Conservation (phyloP, 2,797 vertebrate genomes). For the Coregonus ussuriensis region DNA sequence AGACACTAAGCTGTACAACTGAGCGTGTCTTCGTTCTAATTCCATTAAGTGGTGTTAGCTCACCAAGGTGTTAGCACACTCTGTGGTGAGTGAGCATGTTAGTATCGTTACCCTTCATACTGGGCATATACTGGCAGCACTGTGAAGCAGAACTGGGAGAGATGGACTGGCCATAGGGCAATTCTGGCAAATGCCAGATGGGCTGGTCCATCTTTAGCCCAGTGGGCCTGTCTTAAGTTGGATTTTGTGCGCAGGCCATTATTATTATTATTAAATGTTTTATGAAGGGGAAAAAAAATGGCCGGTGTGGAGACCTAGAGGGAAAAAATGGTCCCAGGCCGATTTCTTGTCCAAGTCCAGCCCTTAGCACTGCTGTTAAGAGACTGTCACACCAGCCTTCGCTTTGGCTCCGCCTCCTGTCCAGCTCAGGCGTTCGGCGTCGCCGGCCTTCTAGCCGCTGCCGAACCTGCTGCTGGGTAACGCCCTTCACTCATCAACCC, state of each 20-base stretch:
- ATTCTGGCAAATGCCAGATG: neutral
- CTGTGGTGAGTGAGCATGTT: neutral
- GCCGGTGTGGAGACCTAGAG: neutral
- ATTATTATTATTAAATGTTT: neutral
- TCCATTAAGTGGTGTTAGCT: neutral
- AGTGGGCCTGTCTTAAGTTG: neutral
- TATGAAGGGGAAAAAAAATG: neutral
- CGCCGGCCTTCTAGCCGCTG: too few relatives aligned
- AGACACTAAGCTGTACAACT: neutral
- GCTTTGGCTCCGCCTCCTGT: too few relatives aligned
- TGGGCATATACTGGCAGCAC: neutral
- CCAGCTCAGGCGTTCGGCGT: too few relatives aligned
- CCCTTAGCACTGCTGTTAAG: neutral
- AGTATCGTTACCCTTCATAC: neutral
- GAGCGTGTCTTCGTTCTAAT: neutral
- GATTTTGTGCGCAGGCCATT: neutral
- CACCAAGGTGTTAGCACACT: neutral
- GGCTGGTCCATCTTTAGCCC: neutral
- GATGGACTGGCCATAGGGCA: neutral
- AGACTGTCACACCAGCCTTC: neutral
- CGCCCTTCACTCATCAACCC: too few relatives aligned
- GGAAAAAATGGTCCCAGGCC: neutral
- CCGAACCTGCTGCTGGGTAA: too few relatives aligned
- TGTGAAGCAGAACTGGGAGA: neutral
- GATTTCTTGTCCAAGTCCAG: neutral